Conservation (phyloP, 2,888 invertebrate genomes). For the Archaeoteleia sp. region DNA sequence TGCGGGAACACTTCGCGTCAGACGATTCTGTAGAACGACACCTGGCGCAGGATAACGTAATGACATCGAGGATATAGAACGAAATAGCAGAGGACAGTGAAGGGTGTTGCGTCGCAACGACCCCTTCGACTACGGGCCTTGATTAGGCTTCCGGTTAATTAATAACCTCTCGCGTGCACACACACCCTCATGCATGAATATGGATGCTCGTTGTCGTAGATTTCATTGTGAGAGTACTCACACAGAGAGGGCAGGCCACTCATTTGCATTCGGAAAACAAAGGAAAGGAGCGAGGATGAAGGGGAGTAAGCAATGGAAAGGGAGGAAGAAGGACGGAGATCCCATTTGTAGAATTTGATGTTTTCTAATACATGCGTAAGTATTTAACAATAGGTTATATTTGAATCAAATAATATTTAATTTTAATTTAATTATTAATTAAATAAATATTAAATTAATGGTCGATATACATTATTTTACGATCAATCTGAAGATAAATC, state of each 20-base stretch:
- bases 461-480: too few species aligned
- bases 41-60: slow-evolving; percentile 32
- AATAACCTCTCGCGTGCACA: slow-evolving; percentile 76
- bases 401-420: too few species aligned
- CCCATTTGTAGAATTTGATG: slow-evolving; percentile 28
- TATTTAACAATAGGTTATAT: too few species aligned
- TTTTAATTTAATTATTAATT: too few species aligned
- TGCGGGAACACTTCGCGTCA: neutral
- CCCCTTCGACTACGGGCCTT: slow-evolving; percentile 72
- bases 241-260: slow-evolving; percentile 63
- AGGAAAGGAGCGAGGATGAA: slow-evolving; percentile 58
- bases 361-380: slow-evolving; percentile 20
- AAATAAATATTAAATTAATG: too few species aligned
- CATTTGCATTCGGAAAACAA: slow-evolving; percentile 74
- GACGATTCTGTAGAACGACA: slow-evolving; percentile 12
- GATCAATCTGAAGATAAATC: too few species aligned
- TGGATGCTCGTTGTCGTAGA: slow-evolving; percentile 71
- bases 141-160: slow-evolving; percentile 79
- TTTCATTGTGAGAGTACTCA: slow-evolving; percentile 65
- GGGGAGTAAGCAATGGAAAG: slow-evolving; percentile 10
- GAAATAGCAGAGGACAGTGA: slow-evolving; percentile 38
- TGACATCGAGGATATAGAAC: slow-evolving; percentile 16
- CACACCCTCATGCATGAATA: slow-evolving; percentile 71
- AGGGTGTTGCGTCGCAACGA: slow-evolving; percentile 64
- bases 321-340: slow-evolving; percentile 18